Percentiles rank a stretch among this genome's conserved stretches.
Conservation (phyloP, 2,888 invertebrate genomes). For the Rhagonycha lutea region DNA sequence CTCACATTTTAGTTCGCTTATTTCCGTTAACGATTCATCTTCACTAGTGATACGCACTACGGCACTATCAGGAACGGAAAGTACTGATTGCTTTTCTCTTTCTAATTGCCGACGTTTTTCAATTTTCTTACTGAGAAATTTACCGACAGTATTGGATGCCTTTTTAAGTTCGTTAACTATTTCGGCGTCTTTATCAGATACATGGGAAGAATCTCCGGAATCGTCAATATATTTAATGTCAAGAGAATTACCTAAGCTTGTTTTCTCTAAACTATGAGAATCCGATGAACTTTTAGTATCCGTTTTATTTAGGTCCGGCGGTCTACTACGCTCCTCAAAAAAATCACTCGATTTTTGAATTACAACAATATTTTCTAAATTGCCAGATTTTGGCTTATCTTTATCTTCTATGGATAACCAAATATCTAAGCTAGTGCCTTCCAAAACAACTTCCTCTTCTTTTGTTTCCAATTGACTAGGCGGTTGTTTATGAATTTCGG, state of each 20-base stretch:
- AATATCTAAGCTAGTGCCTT: slow-evolving; percentile 56
- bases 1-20: slow-evolving; percentile 63
- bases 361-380: slow-evolving; percentile 49
- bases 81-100: neutral
- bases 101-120: slow-evolving; percentile 40
- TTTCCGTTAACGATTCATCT: slow-evolving; percentile 71
- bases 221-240: slow-evolving; percentile 56
- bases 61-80: slow-evolving; percentile 30
- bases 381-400: slow-evolving; percentile 45
- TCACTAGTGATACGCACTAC: slow-evolving; percentile 61
- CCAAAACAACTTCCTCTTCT: slow-evolving; percentile 45
- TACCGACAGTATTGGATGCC: slow-evolving; percentile 49
- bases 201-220: slow-evolving; percentile 53
- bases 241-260: slow-evolving; percentile 52
- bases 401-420: slow-evolving; percentile 54
- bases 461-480: slow-evolving; percentile 34
- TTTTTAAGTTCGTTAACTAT: slow-evolving; percentile 50
- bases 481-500: slow-evolving; percentile 57
- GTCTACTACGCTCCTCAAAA: slow-evolving; percentile 53
- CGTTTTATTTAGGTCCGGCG: slow-evolving; percentile 51
- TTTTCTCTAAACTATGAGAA: slow-evolving; percentile 50
- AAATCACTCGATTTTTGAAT: slow-evolving; percentile 52
- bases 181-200: slow-evolving; percentile 51
- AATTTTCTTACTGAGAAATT: slow-evolving; percentile 48
- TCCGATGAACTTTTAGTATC: slow-evolving; percentile 53